Base-by-base conservation (phyloP, 2,888 invertebrate species). In the Griposia aprilina region DNA sequence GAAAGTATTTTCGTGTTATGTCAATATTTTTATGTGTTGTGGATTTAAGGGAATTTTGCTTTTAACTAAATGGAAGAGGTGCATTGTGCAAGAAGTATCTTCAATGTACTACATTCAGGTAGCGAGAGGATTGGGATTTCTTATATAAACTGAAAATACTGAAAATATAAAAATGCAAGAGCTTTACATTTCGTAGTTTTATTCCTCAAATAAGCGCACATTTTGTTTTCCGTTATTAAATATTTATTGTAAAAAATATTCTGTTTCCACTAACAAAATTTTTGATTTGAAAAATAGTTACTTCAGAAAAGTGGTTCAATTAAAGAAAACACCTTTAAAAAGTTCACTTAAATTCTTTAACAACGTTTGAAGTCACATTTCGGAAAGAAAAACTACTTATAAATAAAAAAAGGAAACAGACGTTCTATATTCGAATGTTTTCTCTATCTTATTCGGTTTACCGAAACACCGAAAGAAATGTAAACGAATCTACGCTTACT, bases 41-140 rank as follows among this genome's bases (percentile, higher is more conserved):
- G 23, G 36, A 41, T 52, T 26, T 52, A 74, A 81, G 55, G 41
- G 73, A 59, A 57, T 71, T 84, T 81, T 69, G 62, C 87, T 77
- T 81, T 79, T 71, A 78, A 72, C 71, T 60, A 77, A 84, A 87
- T 87, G 65, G 81, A 66, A 62, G 69, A 62, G 52, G 59, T 85
- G 76, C 85, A 83, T 76, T 71, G 30, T 74, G 69, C 55, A 66
- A 69, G 81, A 41, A 71, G 13, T 50, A 60, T 62, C 20, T 36
- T 55, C 1, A 59, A 26, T 71, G 55, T 41, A 55, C 59, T 62
- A 60, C 70, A 45, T 62, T 48, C 45, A 69, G 50, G 36, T 69
- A 55, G 68, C 41, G 36, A 74, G 55, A 45, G 63, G 41, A 68
- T 69, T 55, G 11, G 20, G 50, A 45, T 66, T 57, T 57, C 52